A percentile compares a stretch with the other conserved stretches of the same genome.
Conservation (phyloP, 2,113 vertebrate genomes). For the Lanius ludovicianus region DNA sequence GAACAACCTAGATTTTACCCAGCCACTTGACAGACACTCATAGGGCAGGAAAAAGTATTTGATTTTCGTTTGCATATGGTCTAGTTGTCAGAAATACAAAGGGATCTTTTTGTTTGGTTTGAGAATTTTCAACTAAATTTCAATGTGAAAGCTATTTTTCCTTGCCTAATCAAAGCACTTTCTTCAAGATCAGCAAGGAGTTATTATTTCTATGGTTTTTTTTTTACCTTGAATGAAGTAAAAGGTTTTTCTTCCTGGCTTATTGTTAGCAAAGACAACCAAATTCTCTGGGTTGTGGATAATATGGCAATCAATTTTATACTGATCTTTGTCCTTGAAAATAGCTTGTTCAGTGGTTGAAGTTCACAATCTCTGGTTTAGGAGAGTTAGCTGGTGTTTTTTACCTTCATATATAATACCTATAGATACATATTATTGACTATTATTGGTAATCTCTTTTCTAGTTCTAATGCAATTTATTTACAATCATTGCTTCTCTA, state of each 20-base stretch:
- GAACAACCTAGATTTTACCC: slow-evolving; percentile 43
- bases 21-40: not conserved
- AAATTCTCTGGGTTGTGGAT: slow-evolving; percentile 3
- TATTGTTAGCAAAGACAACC: not conserved
- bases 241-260: not conserved
- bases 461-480: not conserved
- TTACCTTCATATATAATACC: not conserved
- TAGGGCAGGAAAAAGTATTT: slow-evolving; percentile 26
- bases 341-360: not conserved
- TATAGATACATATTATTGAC: not conserved
- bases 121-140: not conserved
- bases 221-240: not conserved
- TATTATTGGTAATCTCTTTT: not conserved
- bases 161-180: not conserved
- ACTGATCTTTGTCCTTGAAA: not conserved
- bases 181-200: not conserved
- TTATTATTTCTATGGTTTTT: not conserved
- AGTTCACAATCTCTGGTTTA: not conserved
- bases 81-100: slow-evolving; percentile 24
- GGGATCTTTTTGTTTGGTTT: not conserved
- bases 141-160: not conserved
- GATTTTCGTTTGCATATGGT: slow-evolving; percentile 45
- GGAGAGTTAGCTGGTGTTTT: not conserved
- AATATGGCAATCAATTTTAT: not conserved
- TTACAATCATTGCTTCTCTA: not conserved